These are phyloP conservation scores for Falco rusticolus DNA, from an alignment of 2,797 vertebrate species.

Conservation along the genomic window DNA sequence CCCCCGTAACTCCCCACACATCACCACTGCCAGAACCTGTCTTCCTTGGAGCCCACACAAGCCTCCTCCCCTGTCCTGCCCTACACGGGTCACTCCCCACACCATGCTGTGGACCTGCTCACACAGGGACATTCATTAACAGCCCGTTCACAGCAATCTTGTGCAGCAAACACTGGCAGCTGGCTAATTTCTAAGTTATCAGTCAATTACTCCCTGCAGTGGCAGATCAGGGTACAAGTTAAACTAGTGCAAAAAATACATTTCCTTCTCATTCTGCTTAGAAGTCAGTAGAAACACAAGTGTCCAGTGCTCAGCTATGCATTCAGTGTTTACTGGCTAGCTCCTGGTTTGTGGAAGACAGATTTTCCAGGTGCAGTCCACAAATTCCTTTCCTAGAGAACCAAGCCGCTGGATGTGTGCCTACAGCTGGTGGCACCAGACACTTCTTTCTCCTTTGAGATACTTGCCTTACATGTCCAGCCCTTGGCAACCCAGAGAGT, in stretches of 20 bases:
- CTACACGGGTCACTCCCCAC: background rate
- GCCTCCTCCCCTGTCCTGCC: background rate
- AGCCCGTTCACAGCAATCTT: background rate
- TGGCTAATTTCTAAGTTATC: background rate
- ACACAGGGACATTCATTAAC: background rate
- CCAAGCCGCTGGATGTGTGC: accelerated
- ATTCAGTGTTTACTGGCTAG: background rate
- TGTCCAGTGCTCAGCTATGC: background rate
- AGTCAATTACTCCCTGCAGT: background rate
- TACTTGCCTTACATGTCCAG: background rate
- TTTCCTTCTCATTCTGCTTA: background rate
- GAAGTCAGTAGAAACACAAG: background rate
- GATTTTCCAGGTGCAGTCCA: background rate
- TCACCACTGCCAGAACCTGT: background rate
- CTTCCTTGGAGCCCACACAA: background rate
- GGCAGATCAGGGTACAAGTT: background rate
- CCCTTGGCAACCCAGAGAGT: background rate
- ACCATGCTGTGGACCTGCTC: background rate
- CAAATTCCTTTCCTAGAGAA: background rate
- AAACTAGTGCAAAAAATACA: background rate
- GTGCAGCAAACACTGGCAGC: background rate
- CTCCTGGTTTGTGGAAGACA: background rate
- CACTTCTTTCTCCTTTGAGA: background rate
- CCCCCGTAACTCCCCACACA: background rate
- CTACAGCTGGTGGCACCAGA: background rate